Base-by-base conservation (phyloP, 2,797 vertebrate species). In the Ceyx erithaca region DNA sequence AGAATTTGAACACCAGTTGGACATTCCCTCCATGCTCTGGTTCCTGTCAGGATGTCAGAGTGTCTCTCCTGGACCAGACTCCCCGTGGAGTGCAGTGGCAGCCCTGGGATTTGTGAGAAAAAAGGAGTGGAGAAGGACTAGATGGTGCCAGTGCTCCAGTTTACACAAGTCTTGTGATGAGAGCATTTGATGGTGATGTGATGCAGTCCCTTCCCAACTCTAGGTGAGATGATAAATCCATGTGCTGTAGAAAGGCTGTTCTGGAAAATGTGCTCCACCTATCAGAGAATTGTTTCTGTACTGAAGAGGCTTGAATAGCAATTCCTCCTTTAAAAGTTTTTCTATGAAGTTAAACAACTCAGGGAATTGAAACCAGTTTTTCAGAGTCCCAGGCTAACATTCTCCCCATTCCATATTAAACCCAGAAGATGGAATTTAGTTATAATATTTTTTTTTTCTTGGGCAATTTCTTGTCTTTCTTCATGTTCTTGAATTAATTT, bases 401-500 rank as follows among this genome's bases (percentile, higher is more conserved):
- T 21, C 35, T 35, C 46, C 18, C 23, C 30, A 23, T 40, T 84
- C 33, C 33, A 18, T 76, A 79, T 58, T 90, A 77, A 88, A 94
- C 77, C 21, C 80, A 90, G 91, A 90, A 90, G 33, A 45, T 21
- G 49, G 45, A 76, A 86, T 85, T 91, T 19, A 91, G 11, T 76
- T 92, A 71, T 64, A 61, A 30, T 76, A 31, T 79, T 86, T 79
- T 40, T 40, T 37, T 40, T 40, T 92, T 25, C 61, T 62, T 76
- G 82, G 41, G 26, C 73, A 70, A 77, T 81, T 35, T 71, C 3
- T 92, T 89, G 83, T 72, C 80, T 84, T 81, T 86, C 67, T 88
- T 88, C 41, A 20, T 75, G 45, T 72, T 86, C 73, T 93, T 90
- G 91, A 90, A 84, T 79, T 88, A 70, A 93, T 96, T 90, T 90